Evolutionary conservation across 2,888 invertebrate species (phyloP).

Genomic region (Coleophora flavipennella): DNA sequence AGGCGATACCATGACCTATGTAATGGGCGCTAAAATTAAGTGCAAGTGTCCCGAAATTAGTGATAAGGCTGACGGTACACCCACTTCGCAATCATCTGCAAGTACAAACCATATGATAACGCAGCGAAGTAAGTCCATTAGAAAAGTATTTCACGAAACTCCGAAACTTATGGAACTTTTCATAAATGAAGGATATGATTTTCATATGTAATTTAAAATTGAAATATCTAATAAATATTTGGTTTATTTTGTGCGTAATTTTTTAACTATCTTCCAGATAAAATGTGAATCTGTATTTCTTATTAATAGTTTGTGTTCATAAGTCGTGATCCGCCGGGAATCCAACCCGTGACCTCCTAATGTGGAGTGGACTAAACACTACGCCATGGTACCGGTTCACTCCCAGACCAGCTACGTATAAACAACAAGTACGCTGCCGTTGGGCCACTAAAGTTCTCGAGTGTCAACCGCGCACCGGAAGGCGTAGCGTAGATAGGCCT

Average conservation of each 20-base stretch:
- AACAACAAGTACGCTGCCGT: too few species aligned
- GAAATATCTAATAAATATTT: background rate
- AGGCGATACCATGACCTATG: too few species aligned
- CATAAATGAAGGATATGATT: constrained; percentile 42
- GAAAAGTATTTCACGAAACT: constrained; percentile 32
- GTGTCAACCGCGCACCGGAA: too few species aligned
- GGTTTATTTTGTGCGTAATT: background rate
- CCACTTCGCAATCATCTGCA: background rate
- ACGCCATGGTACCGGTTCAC: too few species aligned
- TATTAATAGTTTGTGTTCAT: too few species aligned
- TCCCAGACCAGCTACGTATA: too few species aligned
- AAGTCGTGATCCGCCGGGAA: too few species aligned
- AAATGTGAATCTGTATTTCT: too few species aligned
- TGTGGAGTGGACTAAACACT: too few species aligned
- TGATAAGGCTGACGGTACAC: background rate
- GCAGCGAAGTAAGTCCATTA: constrained; percentile 39
- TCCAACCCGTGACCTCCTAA: too few species aligned
- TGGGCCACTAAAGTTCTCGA: too few species aligned
- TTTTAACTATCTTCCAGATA: background rate
- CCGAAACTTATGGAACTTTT: constrained; percentile 50
- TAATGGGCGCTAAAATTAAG: constrained; percentile 5
- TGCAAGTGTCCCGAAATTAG: background rate
- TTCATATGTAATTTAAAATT: constrained; percentile 1
- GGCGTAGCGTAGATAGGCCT: too few species aligned
- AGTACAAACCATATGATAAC: constrained; percentile 20